Percentiles rank a stretch among this genome's conserved stretches.
These are phyloP conservation scores for Corticium candelabrum DNA, from an alignment of 37 sponge, comb jelly and placozoan genomes.

Conservation along the genomic window DNA sequence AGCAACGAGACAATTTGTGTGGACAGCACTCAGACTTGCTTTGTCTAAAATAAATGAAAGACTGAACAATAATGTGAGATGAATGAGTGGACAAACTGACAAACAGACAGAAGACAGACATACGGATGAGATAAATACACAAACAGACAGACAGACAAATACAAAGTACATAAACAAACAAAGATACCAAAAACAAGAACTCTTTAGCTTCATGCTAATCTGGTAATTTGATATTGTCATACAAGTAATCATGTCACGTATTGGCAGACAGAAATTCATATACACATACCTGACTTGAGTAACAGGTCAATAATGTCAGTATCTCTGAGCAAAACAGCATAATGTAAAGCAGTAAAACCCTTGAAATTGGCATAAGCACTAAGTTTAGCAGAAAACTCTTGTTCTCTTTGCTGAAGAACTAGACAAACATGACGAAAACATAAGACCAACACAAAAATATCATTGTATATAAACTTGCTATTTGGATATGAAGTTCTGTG, in stretches of 20 bases:
- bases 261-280: background rate
- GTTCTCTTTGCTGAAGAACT: conserved; percentile 53
- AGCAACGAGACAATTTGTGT: too few species aligned
- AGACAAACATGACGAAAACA: background rate
- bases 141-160: too few species aligned
- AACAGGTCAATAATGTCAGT: conserved; percentile 36
- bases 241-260: background rate
- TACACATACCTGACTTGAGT: conserved; percentile 23
- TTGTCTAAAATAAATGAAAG: too few species aligned
- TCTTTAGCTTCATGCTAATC: background rate
- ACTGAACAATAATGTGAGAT: too few species aligned
- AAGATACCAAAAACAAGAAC: too few species aligned
- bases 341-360: conserved; percentile 89
- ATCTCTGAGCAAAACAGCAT: conserved; percentile 62
- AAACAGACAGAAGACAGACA: too few species aligned
- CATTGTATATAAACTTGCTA: conserved; percentile 16
- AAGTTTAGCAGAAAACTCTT: conserved; percentile 42
- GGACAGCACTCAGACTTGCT: too few species aligned
- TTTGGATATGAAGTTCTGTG: background rate
- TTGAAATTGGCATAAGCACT: conserved; percentile 52
- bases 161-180: too few species aligned
- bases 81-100: too few species aligned
- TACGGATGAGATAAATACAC: too few species aligned
- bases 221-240: background rate
- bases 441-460: too few species aligned